Base-by-base conservation (phyloP, 2,888 invertebrate species). In the Rhorus exstirpatorius region DNA sequence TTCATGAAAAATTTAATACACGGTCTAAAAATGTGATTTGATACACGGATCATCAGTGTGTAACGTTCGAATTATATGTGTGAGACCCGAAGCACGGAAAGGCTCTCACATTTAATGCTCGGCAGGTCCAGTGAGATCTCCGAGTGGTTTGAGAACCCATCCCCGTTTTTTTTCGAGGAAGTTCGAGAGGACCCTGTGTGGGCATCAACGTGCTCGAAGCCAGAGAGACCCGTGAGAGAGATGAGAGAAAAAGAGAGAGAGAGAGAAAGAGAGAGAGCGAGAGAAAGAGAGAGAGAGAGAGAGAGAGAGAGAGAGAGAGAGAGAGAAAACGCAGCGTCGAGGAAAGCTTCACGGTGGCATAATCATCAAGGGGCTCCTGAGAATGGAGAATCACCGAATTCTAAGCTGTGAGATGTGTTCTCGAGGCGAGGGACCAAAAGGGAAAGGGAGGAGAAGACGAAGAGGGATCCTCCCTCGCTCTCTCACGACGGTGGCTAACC, bases 401-500 rank as follows among this genome's bases (percentile, higher is more conserved):
- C 76, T 65, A 71, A 81, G 65, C 79, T 46, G 44, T 26, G 58
- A 70, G 63, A 78, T 60, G 60, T 55, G 72, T 60, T 68, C 70
- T 70, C 26, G 70, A 17, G 19, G 26, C 1, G 38, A 19, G 53
- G 14, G 51, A 58, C 46, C 60, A 60, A 78, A 17, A 72, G 46
- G 26, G 17, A 55, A 58, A 75, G 53, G 71, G 41, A 61, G 49
- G 46, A 19, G 17, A 31, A 17, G 65, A 53, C 17, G 19, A 14
- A 61, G 44, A 60, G 68, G 53, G 60, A 79, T 70, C 76, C 72
- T 82, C 74, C 63, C 77, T 60, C 71, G 46, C 65, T 76, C 78
- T 83, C 83, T 80, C 83, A 78, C 80, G 70, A 70, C 44, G 49
- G 21, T 41, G 70, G 74, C 81, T 77, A 67, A 75, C 77, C 80